Conservation (phyloP, 2,113 vertebrate species). For the Heterotilapia buettikoferi region DNA sequence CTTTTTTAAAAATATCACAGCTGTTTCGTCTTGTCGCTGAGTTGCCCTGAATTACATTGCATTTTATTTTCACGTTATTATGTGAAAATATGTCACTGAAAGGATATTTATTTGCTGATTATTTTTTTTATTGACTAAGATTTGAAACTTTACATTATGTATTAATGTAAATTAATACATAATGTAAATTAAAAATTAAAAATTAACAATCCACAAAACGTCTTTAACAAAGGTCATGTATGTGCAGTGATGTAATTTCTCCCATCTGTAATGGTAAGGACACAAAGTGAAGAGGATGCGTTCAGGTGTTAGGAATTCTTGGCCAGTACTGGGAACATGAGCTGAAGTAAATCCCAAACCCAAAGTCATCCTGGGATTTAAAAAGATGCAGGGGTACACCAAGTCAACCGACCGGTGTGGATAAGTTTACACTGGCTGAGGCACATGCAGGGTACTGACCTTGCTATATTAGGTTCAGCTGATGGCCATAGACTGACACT, state of each 20-base stretch:
- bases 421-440: neutral
- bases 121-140: neutral
- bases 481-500: neutral
- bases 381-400: neutral
- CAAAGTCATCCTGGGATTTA: neutral
- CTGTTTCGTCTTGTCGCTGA: accelerated
- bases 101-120: neutral
- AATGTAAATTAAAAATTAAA: no score
- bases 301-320: neutral
- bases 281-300: neutral
- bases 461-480: neutral
- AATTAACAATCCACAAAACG: neutral
- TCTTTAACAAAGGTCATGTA: neutral
- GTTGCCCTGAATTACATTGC: neutral
- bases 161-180: no score
- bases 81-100: neutral
- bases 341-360: neutral
- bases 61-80: neutral
- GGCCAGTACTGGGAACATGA: neutral
- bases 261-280: neutral
- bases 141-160: neutral
- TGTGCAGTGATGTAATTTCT: neutral
- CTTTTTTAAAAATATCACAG: neutral
- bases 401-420: neutral
- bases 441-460: neutral